Evolutionary conservation across 2,113 vertebrate species (phyloP).

Genomic region (Zosterops pallidus): DNA sequence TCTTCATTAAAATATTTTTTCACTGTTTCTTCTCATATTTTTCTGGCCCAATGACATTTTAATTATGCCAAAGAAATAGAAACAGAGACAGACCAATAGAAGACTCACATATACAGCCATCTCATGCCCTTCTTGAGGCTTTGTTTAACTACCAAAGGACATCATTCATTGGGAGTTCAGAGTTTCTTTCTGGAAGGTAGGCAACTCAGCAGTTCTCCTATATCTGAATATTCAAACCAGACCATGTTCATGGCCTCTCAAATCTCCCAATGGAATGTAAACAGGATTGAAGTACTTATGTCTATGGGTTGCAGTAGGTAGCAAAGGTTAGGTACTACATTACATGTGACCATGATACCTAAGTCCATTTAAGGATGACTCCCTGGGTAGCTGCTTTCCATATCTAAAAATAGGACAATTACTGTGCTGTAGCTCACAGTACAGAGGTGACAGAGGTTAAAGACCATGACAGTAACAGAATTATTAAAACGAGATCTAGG

Average conservation of each 20-base stretch:
- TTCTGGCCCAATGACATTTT: background rate
- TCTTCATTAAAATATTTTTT: background rate
- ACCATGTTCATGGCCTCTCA: background rate
- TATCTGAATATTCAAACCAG: background rate
- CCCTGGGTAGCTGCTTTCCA: background rate
- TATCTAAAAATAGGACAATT: background rate
- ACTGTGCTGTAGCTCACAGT: background rate
- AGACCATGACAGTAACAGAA: background rate
- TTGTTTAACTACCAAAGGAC: background rate
- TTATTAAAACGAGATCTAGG: background rate
- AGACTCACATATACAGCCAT: background rate
- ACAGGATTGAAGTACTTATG: background rate
- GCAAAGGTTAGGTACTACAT: background rate
- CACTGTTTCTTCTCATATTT: background rate
- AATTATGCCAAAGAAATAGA: background rate
- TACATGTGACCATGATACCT: background rate
- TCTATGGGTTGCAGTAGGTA: background rate
- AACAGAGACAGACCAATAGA: background rate
- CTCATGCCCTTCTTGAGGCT: background rate
- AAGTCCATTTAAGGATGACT: background rate
- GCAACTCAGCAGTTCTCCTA: background rate
- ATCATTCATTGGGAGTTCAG: background rate
- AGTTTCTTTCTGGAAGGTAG: background rate
- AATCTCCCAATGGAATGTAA: background rate
- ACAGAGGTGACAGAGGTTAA: background rate